Percentiles rank a stretch among this genome's conserved stretches.
phyloP scores from a whole-genome alignment of 2,797 vertebrate species.

The Morelia viridis region DNA sequence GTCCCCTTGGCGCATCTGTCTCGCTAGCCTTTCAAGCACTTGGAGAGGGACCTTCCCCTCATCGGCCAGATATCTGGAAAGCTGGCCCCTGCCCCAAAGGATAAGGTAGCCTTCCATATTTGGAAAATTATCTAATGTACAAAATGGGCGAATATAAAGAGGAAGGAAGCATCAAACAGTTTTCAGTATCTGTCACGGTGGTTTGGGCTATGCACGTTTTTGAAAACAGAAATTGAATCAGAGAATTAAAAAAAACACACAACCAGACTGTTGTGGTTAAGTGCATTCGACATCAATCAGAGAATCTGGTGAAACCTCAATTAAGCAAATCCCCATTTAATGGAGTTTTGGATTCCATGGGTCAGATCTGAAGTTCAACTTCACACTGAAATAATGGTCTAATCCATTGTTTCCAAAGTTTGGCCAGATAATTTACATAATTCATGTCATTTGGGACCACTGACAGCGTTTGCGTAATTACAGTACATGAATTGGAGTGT shows the following conservation, averaged over 20 bases:
- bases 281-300: neutral
- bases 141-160: neutral
- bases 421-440: neutral
- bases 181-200: neutral
- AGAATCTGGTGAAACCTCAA: neutral
- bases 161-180: neutral
- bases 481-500: no score
- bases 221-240: neutral
- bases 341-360: neutral
- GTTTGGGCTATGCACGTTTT: neutral
- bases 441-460: neutral
- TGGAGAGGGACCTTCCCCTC: no score
- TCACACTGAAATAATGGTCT: neutral
- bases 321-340: neutral
- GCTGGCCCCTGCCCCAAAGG: neutral
- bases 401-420: neutral
- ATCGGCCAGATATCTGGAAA: neutral
- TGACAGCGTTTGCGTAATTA: no score
- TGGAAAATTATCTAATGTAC: neutral
- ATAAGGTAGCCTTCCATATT: neutral
- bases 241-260: neutral
- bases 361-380: neutral
- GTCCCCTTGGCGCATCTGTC: neutral
- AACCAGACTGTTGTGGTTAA: neutral
- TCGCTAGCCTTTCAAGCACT: neutral